Evolutionary conservation across 2,888 invertebrate genomes (phyloP).

Genomic region (Lymantria dispar): DNA sequence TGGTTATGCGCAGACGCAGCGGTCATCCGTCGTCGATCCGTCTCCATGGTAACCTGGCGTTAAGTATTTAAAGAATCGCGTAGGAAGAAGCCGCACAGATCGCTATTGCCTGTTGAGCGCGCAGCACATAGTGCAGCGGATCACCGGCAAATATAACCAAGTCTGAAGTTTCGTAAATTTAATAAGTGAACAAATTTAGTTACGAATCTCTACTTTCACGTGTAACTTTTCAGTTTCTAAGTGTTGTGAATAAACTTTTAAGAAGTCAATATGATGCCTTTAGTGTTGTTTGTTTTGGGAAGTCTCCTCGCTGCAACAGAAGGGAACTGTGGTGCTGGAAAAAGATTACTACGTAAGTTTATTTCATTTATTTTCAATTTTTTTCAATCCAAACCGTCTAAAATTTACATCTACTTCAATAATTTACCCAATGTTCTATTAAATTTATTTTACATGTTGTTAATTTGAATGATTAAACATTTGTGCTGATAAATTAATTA

Average conservation of each 20-base stretch:
- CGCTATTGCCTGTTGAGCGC: conserved; percentile 74
- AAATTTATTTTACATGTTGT: neutral
- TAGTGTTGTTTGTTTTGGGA: conserved; percentile 81
- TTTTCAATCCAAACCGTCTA: neutral
- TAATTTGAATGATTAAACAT: no score
- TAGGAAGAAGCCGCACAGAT: conserved; percentile 56
- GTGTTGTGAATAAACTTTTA: conserved; percentile 68
- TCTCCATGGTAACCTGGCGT: conserved; percentile 68
- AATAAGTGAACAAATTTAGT: conserved; percentile 70
- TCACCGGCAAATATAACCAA: conserved; percentile 60
- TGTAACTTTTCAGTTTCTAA: conserved; percentile 65
- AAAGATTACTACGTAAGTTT: conserved; percentile 74
- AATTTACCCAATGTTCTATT: neutral
- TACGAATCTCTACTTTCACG: conserved; percentile 75
- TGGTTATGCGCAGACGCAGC: conserved; percentile 44
- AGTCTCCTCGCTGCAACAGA: conserved; percentile 68
- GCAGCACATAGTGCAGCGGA: conserved; percentile 78
- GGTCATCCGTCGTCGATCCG: conserved; percentile 64
- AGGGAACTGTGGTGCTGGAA: conserved; percentile 69
- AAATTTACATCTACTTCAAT: neutral
- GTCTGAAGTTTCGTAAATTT: conserved; percentile 80
- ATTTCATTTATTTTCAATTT: neutral
- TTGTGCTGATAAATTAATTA: no score
- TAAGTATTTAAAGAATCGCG: conserved; percentile 65
- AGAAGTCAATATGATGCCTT: conserved; percentile 67